These are phyloP conservation scores for Agrochola litura DNA, from an alignment of 2,888 invertebrate species.

Conservation along the genomic window DNA sequence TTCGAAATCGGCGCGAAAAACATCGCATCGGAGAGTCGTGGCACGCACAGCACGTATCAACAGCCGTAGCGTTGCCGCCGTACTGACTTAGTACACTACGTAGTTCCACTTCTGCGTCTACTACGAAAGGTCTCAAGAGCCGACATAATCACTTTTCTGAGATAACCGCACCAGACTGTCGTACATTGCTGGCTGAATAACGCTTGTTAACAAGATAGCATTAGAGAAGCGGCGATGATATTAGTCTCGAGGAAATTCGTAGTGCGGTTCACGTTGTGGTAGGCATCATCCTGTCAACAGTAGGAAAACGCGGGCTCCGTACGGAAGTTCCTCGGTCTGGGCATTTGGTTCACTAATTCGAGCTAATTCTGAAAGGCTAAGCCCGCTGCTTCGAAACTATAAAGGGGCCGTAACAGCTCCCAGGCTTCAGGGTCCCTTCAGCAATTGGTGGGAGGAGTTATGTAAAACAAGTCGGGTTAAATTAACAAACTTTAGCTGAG, in stretches of 20 bases:
- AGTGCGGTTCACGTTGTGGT: constrained; percentile 57
- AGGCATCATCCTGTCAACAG: constrained; percentile 77
- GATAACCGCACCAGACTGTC: constrained; percentile 17
- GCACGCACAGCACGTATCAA: constrained; percentile 71
- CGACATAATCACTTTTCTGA: constrained; percentile 48
- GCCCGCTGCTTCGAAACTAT: constrained; percentile 61
- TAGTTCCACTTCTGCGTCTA: constrained; percentile 60
- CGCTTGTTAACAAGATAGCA: too few relatives aligned
- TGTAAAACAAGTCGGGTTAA: constrained; percentile 64
- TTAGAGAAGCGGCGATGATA: constrained; percentile 58
- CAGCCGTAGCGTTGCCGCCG: constrained; percentile 78
- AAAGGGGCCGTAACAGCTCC: constrained; percentile 50
- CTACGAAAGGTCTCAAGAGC: constrained; percentile 56
- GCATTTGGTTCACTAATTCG: constrained; percentile 82
- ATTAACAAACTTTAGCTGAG: constrained; percentile 63
- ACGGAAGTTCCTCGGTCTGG: constrained; percentile 74
- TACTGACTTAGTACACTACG: constrained; percentile 74
- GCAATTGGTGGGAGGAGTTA: constrained; percentile 62
- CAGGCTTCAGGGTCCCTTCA: constrained; percentile 46
- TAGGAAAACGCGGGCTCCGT: constrained; percentile 73
- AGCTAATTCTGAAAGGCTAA: constrained; percentile 76
- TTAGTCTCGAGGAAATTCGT: constrained; percentile 39
- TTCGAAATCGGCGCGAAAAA: constrained; percentile 77
- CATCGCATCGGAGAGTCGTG: constrained; percentile 69
- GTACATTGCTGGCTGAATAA: constrained; percentile 66